Evolutionary conservation across 1,140 invertebrate genomes (phyloP).

Genomic region (Magallana ariakensis): DNA sequence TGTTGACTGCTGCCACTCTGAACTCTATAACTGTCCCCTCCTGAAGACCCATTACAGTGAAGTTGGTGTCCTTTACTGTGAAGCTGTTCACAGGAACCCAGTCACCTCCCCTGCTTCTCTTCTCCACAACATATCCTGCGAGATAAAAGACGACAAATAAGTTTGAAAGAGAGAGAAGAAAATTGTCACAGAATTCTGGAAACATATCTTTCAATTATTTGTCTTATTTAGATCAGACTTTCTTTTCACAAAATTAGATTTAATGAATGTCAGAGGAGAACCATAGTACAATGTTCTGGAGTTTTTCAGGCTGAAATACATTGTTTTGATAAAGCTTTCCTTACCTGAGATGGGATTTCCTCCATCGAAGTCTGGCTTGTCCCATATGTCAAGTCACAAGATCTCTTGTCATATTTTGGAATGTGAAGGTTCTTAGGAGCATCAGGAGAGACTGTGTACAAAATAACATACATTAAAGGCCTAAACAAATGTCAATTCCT

Average conservation of each 20-base stretch:
- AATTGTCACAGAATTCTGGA: no score
- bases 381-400: slow-evolving; percentile 94
- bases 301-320: background rate
- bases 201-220: no score
- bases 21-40: slow-evolving; percentile 98
- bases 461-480: background rate
- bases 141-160: background rate
- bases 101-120: slow-evolving; percentile 91
- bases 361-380: slow-evolving; percentile 93
- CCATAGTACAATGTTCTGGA: no score
- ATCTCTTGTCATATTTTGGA: slow-evolving; percentile 93
- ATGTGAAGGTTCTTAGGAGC: slow-evolving; percentile 96
- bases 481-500: no score
- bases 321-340: background rate
- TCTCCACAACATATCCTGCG: slow-evolving; percentile 93
- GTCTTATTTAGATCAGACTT: background rate
- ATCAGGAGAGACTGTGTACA: slow-evolving; percentile 91
- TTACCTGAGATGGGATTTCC: slow-evolving; percentile 94
- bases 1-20: slow-evolving; percentile 96
- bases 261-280: background rate
- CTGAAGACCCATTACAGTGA: slow-evolving; percentile 89
- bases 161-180: background rate
- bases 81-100: slow-evolving; percentile 97
- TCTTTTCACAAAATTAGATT: background rate
- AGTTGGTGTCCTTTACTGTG: slow-evolving; percentile 81